Conservation (phyloP, 2,797 vertebrate species). For the Acanthiza pusilla region DNA sequence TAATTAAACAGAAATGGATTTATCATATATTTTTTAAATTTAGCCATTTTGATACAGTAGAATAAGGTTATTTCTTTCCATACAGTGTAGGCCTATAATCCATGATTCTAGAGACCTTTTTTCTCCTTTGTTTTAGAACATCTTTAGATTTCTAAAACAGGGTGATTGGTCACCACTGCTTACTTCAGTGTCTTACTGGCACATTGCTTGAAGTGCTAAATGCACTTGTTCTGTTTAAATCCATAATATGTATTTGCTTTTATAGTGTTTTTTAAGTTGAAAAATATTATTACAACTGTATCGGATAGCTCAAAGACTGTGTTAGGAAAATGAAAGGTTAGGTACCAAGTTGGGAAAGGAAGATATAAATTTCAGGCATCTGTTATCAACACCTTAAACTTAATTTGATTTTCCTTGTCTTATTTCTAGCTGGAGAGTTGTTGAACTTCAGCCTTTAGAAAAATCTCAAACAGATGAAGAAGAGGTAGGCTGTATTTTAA, state of each 20-base stretch:
- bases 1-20: not conserved
- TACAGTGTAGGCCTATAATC: not conserved
- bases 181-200: not conserved
- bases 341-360: not conserved
- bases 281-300: not conserved
- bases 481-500: slow-evolving; percentile 70
- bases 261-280: not conserved
- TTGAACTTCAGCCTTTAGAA: slow-evolving; percentile 72
- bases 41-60: not conserved
- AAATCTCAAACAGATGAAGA: slow-evolving; percentile 60
- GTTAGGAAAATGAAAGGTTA: not conserved
- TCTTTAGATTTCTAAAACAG: not conserved
- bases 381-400: not conserved
- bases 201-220: not conserved
- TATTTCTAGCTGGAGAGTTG: slow-evolving; percentile 82
- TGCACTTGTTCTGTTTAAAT: not conserved
- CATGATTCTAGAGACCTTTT: not conserved
- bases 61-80: not conserved
- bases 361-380: not conserved
- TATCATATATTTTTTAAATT: not conserved
- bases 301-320: not conserved
- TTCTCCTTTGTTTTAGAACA: not conserved
- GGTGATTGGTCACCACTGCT: not conserved
- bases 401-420: slow-evolving; percentile 39
- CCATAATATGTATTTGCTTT: not conserved